Percentiles rank a stretch among this genome's conserved stretches.
Evolutionary conservation across 2,888 invertebrate genomes (phyloP).

Genomic region (Magallana nippona): DNA sequence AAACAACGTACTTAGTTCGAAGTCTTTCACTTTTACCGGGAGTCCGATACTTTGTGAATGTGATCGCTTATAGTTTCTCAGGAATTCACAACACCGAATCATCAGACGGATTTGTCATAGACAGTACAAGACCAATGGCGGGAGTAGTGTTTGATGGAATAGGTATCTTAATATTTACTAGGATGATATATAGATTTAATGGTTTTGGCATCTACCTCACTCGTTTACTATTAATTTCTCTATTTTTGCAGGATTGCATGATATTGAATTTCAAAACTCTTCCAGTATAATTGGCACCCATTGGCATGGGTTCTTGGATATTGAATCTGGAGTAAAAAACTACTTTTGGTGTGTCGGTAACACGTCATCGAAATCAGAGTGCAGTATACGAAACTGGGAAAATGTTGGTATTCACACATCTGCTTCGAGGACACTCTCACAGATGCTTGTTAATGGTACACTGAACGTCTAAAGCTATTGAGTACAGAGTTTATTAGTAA

Average conservation of each 20-base stretch:
- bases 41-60: conserved; percentile 49
- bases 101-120: conserved; percentile 53
- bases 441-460: conserved; percentile 45
- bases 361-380: conserved; percentile 13
- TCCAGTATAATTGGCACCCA: conserved; percentile 25
- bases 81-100: conserved; percentile 48
- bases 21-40: conserved; percentile 39
- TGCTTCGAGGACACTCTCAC: conserved; percentile 40
- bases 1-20: conserved; percentile 26
- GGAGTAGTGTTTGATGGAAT: conserved; percentile 44
- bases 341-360: conserved; percentile 52
- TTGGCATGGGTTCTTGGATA: conserved; percentile 51
- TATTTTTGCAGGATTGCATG: conserved; percentile 39
- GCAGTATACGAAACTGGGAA: conserved; percentile 49
- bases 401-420: conserved; percentile 53
- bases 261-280: conserved; percentile 45
- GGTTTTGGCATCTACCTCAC: conserved; percentile 34
- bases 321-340: conserved; percentile 41
- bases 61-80: conserved; percentile 53
- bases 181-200: conserved; percentile 35
- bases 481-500: not conserved
- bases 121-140: conserved; percentile 39
- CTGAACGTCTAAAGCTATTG: not conserved
- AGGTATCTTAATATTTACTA: conserved; percentile 4
- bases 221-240: not conserved